phyloP scores from a whole-genome alignment of 1,140 invertebrate species.

The Drosophila prosaltans region DNA sequence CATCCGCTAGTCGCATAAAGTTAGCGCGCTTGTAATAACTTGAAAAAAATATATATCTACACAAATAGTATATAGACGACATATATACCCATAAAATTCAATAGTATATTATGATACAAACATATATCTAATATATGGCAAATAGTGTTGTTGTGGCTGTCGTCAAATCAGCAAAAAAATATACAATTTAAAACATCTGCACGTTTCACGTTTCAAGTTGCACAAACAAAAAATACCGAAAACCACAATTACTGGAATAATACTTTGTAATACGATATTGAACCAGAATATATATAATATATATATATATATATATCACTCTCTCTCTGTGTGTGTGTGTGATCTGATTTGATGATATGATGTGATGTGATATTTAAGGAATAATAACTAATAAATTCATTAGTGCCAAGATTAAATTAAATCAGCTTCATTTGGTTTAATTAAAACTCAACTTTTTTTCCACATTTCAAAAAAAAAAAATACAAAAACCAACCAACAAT shows the following conservation, averaged over 20 bases:
- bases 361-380: slow-evolving; percentile 6
- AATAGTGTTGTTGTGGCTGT: not conserved
- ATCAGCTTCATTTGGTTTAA: slow-evolving; percentile 78
- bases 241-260: slow-evolving; percentile 6
- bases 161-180: not conserved
- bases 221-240: not conserved
- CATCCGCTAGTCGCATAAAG: slow-evolving; percentile 64
- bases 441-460: slow-evolving; percentile 78
- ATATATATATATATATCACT: too few species aligned
- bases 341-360: not conserved
- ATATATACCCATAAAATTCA: slow-evolving; percentile 34
- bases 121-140: not conserved
- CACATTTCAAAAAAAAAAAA: slow-evolving; percentile 46
- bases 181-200: slow-evolving; percentile 2
- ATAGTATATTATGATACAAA: slow-evolving; percentile 9
- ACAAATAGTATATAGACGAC: slow-evolving; percentile 25
- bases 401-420: slow-evolving; percentile 79
- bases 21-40: slow-evolving; percentile 77
- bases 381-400: slow-evolving; percentile 70
- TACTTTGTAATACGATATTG: slow-evolving; percentile 9
- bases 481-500: slow-evolving; percentile 58
- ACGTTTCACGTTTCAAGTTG: slow-evolving; percentile 1
- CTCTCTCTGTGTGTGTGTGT: not conserved
- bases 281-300: not conserved
- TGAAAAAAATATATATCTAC: slow-evolving; percentile 31